Base-by-base conservation (phyloP, 2,113 vertebrate species). In the Rhombomys opimus region DNA sequence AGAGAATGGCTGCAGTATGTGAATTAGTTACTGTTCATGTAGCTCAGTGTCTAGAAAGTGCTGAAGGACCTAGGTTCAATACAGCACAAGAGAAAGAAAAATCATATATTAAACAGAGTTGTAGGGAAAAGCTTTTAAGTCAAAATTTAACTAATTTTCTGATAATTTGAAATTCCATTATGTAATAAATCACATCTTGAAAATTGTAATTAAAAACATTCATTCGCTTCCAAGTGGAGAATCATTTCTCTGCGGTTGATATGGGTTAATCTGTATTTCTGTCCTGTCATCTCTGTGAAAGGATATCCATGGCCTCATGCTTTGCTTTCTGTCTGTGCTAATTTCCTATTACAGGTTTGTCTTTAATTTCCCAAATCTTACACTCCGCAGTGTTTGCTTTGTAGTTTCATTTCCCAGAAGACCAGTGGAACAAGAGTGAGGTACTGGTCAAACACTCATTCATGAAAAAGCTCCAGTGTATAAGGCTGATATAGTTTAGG, bases 61-160 rank as follows among this genome's bases (percentile, higher is more conserved):
- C 54, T 23, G 30, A 35, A 89, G 32, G 27, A 14, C 25, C 78
- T 54, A 30, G n/a, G 57, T 82, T 89, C 35, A 38, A 65, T 54
- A 23, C 27, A 82, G 25, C 23, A 65, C 13, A 35, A 20, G 41
- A 85, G 57, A 41, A 20, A 41, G 50, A 96, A 97, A 87, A 84
- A 92, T 65, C 91, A 30, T 63, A 81, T 95, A 84, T 92, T 96
- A 97, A 93, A 57, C 68, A 38, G 63, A 72, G 20, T 95, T 88
- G 93, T 97, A 89, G 92, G 67, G 95, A 96, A 6, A 97, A 3
- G 52, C 81, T 67, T 97, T 97, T 96, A 86, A 70, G 35, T 25
- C 32, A 94, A 57, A 93, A 88, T 87, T 87, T 84, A 90, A 87
- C 54, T 87, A 95, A 94, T 85, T 94, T 93, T 93, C 86, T 90